Conservation (phyloP, 2,888 invertebrate species). For the Glaucopsyche alexis region DNA sequence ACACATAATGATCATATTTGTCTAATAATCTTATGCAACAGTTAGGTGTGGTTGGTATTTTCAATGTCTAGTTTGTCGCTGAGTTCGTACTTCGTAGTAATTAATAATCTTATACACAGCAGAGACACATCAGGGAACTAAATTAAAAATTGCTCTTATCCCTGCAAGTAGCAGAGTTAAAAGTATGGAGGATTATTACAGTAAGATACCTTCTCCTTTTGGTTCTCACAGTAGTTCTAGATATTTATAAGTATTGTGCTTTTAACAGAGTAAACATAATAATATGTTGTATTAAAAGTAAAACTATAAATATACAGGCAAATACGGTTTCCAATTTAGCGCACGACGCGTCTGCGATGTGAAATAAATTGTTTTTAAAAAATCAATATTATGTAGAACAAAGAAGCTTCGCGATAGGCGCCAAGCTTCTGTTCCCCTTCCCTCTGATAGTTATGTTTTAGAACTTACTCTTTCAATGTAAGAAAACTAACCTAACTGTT, state of each 20-base stretch:
- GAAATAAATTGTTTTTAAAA: conserved; percentile 27
- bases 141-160: background rate
- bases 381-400: conserved; percentile 27
- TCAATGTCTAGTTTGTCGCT: conserved; percentile 35
- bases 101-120: background rate
- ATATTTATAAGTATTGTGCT: too few species aligned
- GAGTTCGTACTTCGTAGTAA: background rate
- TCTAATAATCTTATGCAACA: conserved; percentile 14
- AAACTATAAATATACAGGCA: background rate
- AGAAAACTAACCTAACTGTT: background rate
- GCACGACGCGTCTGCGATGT: conserved; percentile 21
- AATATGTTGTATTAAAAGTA: too few species aligned
- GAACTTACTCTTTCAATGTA: background rate
- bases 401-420: conserved; percentile 14
- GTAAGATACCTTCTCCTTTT: too few species aligned
- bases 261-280: too few species aligned
- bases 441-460: background rate
- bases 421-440: background rate
- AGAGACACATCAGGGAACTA: background rate
- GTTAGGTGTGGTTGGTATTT: conserved; percentile 4
- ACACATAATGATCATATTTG: conserved; percentile 22
- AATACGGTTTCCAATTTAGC: conserved; percentile 9
- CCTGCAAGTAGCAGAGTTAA: too few species aligned
- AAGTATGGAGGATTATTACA: too few species aligned
- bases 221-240: too few species aligned